These are phyloP conservation scores for Oreonectes daqikongensis DNA, from an alignment of 2,797 vertebrate species.

Conservation along the genomic window DNA sequence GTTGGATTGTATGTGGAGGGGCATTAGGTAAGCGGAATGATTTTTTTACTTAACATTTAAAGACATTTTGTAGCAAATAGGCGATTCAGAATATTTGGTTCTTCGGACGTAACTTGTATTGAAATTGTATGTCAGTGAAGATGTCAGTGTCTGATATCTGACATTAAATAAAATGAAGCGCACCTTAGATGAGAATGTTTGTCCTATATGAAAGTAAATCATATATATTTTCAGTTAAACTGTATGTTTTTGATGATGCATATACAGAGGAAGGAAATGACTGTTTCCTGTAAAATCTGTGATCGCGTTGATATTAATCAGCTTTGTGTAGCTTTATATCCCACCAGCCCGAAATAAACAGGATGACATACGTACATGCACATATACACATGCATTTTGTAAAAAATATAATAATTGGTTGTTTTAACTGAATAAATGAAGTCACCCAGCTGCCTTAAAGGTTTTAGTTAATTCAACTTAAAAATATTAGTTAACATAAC, in stretches of 20 bases:
- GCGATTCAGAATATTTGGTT: no score
- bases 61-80: no score
- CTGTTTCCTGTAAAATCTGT: constrained; percentile 50
- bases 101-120: not conserved
- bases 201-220: no score
- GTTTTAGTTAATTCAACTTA: no score
- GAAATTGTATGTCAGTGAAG: not conserved
- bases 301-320: constrained; percentile 9
- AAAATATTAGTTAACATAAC: no score
- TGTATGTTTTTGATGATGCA: constrained; percentile 13
- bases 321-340: constrained; percentile 3
- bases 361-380: not conserved
- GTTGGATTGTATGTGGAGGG: constrained; percentile 79
- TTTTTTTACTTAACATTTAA: not conserved
- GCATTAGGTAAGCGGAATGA: constrained; percentile 73
- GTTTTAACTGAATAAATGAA: no score
- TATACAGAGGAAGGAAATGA: constrained; percentile 48
- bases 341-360: constrained; percentile 15
- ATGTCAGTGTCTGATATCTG: no score
- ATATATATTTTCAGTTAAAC: constrained; percentile 22
- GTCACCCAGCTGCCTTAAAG: no score
- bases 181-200: not conserved
- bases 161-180: not conserved
- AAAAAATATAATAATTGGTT: no score
- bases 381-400: not conserved